These are phyloP conservation scores for Lithophane leautieri DNA, from an alignment of 2,888 invertebrate genomes.

Conservation along the genomic window DNA sequence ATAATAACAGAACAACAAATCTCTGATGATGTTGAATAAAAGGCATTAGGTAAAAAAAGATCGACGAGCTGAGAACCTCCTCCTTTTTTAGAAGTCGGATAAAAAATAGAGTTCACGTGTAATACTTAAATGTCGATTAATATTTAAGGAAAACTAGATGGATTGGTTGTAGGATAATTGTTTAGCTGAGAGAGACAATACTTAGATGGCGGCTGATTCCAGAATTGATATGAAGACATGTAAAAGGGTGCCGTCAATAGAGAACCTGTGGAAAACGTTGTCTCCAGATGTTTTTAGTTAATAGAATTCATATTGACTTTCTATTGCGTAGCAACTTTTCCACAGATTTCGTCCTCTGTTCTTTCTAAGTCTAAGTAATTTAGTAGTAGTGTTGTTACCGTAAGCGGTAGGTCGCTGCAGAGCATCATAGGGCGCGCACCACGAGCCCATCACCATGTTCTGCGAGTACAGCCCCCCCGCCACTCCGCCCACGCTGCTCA, in stretches of 20 bases:
- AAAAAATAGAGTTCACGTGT: not conserved
- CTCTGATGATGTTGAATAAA: not conserved
- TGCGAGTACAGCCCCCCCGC: slow-evolving; percentile 93
- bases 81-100: too few species aligned
- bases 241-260: not conserved
- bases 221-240: too few species aligned
- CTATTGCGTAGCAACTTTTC: not conserved
- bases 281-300: not conserved
- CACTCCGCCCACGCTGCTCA: slow-evolving; percentile 84
- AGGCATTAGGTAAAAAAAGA: not conserved
- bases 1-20: not conserved
- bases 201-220: not conserved
- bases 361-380: not conserved
- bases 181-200: not conserved
- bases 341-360: not conserved
- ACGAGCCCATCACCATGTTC: slow-evolving; percentile 94
- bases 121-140: not conserved
- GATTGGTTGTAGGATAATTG: not conserved
- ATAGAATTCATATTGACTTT: not conserved
- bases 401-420: slow-evolving; percentile 95
- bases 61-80: too few species aligned
- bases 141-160: not conserved
- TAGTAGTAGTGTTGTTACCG: slow-evolving; percentile 85
- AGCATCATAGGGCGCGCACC: slow-evolving; percentile 94
- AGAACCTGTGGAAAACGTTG: not conserved